These are phyloP conservation scores for Zhuqinia jingwanae DNA, from an alignment of 2,888 invertebrate genomes.

Conservation along the genomic window DNA sequence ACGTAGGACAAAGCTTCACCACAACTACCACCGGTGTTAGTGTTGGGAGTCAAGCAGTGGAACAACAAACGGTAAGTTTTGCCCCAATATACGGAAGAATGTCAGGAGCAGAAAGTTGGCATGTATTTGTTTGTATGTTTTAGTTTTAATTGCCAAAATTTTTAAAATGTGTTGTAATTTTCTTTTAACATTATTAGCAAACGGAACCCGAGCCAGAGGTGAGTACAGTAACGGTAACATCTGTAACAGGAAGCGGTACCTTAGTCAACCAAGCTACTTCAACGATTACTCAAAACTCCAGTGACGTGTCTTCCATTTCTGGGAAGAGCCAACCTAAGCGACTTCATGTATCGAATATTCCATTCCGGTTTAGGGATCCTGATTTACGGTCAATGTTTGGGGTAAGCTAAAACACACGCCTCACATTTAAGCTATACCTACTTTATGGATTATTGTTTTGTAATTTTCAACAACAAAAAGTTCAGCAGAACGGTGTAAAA, in stretches of 20 bases:
- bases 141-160: background rate
- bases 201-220: conserved; percentile 84
- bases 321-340: conserved; percentile 87
- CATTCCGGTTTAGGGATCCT: conserved; percentile 99
- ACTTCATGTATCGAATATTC: conserved; percentile 99
- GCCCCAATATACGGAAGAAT: background rate
- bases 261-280: conserved; percentile 76
- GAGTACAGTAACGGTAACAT: conserved; percentile 80
- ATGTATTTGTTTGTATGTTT: background rate
- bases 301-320: conserved; percentile 72
- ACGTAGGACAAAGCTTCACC: conserved; percentile 80
- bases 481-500: background rate
- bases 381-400: conserved; percentile 99
- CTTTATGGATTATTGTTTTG: background rate
- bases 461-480: background rate
- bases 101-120: background rate
- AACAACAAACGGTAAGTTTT: conserved; percentile 80
- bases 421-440: too few species aligned
- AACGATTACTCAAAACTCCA: conserved; percentile 76
- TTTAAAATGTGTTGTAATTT: background rate
- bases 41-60: conserved; percentile 79
- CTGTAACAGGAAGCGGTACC: conserved; percentile 81
- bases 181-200: conserved; percentile 83
- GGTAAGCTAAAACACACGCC: conserved; percentile 86
- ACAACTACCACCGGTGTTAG: conserved; percentile 82